Conservation (phyloP, 2,888 invertebrate species). For the Zhuqinia jingwanae region DNA sequence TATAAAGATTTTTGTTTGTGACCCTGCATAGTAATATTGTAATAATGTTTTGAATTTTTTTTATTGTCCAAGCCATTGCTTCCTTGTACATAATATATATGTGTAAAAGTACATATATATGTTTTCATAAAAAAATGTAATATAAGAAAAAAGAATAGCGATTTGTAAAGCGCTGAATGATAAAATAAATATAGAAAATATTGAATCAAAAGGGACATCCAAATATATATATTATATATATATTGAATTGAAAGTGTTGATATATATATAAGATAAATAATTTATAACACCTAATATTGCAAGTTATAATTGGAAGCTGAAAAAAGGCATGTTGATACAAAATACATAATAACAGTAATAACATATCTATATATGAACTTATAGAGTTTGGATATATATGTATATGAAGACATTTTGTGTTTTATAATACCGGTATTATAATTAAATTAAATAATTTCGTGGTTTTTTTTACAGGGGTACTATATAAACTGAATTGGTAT, state of each 20-base stretch:
- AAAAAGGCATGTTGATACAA: slow-evolving; percentile 17
- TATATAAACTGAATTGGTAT: not conserved
- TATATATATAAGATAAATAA: slow-evolving; percentile 8
- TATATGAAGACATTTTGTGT: not conserved
- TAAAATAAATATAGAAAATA: slow-evolving; percentile 46
- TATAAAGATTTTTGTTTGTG: no score
- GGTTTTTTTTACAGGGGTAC: not conserved
- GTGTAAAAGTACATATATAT: no score
- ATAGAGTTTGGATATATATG: not conserved
- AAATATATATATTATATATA: no score
- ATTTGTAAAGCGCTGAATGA: slow-evolving; percentile 51
- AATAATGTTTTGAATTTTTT: not conserved
- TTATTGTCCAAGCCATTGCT: slow-evolving; percentile 58
- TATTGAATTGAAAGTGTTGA: slow-evolving; percentile 13
- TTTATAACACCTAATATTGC: slow-evolving; percentile 13
- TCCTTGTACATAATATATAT: no score
- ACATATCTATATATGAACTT: not conserved
- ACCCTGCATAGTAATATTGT: no score
- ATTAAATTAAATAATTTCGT: not conserved
- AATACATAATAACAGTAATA: not conserved
- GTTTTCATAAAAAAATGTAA: not conserved
- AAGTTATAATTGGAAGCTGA: slow-evolving; percentile 27
- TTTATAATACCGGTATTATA: not conserved
- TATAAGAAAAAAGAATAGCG: slow-evolving; percentile 34
- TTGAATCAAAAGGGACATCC: slow-evolving; percentile 31